Evolutionary conservation across 2,888 invertebrate species (phyloP).

Genomic region (Dolichopus griseipennis): DNA sequence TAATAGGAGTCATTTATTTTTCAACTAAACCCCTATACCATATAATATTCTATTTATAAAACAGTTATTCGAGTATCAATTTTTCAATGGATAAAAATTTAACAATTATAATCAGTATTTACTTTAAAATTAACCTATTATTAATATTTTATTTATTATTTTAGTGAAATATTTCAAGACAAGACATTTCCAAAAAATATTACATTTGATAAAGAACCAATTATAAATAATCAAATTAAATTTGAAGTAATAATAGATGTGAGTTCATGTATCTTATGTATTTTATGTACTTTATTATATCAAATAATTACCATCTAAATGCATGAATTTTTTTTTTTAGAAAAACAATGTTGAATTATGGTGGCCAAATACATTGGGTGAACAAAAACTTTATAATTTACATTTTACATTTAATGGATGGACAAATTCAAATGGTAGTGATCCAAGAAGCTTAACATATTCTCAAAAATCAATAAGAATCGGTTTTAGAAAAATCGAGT

Average conservation of each 20-base stretch:
- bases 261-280: slow-evolving; percentile 12
- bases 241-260: slow-evolving; percentile 35
- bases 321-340: slow-evolving; percentile 16
- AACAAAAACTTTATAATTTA: slow-evolving; percentile 66
- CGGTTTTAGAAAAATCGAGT: slow-evolving; percentile 78
- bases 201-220: slow-evolving; percentile 25
- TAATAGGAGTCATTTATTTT: too few species aligned
- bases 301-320: not conserved
- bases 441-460: slow-evolving; percentile 31
- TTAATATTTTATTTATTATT: too few species aligned
- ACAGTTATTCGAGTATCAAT: too few species aligned
- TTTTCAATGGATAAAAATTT: too few species aligned
- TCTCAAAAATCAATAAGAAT: slow-evolving; percentile 53
- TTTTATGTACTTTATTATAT: not conserved
- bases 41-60: too few species aligned
- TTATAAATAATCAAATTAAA: slow-evolving; percentile 33
- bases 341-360: slow-evolving; percentile 55
- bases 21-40: too few species aligned
- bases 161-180: slow-evolving; percentile 35
- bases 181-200: slow-evolving; percentile 28
- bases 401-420: slow-evolving; percentile 46
- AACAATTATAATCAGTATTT: too few species aligned
- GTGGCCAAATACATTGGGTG: slow-evolving; percentile 95
- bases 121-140: too few species aligned
- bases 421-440: slow-evolving; percentile 25